phyloP scores from a whole-genome alignment of 1,140 invertebrate species.

The Plectrocnemia conspersa region DNA sequence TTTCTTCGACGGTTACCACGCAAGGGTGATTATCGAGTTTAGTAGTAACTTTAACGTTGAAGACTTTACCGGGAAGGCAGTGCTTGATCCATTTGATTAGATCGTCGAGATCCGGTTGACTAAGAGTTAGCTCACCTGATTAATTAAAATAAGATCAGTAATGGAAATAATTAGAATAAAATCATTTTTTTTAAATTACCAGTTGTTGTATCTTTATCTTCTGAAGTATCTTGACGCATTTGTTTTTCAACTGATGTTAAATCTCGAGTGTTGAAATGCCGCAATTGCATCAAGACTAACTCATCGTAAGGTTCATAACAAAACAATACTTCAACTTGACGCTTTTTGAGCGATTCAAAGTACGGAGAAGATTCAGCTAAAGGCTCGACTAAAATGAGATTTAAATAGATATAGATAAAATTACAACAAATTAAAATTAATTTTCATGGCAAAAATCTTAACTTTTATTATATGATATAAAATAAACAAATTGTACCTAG shows the following conservation, averaged over 20 bases:
- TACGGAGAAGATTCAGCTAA: conserved; percentile 92
- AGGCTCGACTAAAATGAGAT: conserved; percentile 63
- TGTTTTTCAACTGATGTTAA: conserved; percentile 93
- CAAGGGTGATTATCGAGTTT: conserved; percentile 86
- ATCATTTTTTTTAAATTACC: conserved; percentile 19
- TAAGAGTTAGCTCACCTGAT: conserved; percentile 42
- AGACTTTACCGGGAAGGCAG: conserved; percentile 71
- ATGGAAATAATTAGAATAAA: conserved; percentile 13
- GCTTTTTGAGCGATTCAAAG: conserved; percentile 84
- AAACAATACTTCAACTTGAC: conserved; percentile 88
- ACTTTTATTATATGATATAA: not conserved
- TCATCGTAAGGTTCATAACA: conserved; percentile 96
- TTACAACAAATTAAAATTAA: no score
- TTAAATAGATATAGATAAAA: conserved; percentile 1
- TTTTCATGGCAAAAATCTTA: no score
- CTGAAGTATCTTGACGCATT: conserved; percentile 70
- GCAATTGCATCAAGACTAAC: conserved; percentile 85
- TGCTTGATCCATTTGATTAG: conserved; percentile 76
- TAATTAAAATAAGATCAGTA: conserved; percentile 1
- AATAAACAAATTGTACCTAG: conserved; percentile 52
- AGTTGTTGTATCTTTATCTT: conserved; percentile 44
- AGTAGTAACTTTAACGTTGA: conserved; percentile 75
- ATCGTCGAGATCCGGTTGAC: conserved; percentile 66
- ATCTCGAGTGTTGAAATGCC: conserved; percentile 72
- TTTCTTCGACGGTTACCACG: conserved; percentile 90